Evolutionary conservation across 2,113 vertebrate species (phyloP).

Genomic region (Corvus cornix): DNA sequence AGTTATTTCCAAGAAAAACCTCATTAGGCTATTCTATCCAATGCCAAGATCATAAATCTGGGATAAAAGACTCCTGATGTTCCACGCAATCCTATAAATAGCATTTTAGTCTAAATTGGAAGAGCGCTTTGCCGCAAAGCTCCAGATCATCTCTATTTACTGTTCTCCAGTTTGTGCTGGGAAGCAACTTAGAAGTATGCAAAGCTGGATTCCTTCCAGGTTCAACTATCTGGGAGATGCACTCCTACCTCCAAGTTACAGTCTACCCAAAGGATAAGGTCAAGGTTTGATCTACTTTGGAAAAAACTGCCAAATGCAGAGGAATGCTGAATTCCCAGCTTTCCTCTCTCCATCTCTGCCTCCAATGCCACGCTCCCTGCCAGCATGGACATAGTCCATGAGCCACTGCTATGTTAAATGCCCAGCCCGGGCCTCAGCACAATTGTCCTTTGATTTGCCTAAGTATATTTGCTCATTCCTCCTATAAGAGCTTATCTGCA

Average conservation of each 20-base stretch:
- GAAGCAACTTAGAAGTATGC: not conserved
- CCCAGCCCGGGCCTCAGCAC: fast-evolving
- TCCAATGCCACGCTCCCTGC: not conserved
- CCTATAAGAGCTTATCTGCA: not conserved
- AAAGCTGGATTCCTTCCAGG: not conserved
- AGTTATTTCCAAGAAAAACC: not conserved
- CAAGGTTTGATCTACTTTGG: not conserved
- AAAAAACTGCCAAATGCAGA: not conserved
- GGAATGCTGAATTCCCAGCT: not conserved
- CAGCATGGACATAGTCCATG: not conserved
- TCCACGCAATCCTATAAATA: not conserved
- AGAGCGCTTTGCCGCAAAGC: not conserved
- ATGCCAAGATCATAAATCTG: not conserved
- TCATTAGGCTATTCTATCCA: not conserved
- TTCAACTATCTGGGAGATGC: not conserved
- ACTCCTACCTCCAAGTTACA: not conserved
- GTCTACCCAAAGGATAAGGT: not conserved
- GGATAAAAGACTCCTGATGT: not conserved
- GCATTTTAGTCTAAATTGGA: not conserved
- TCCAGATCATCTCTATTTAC: not conserved
- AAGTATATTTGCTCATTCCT: slow-evolving; percentile 28
- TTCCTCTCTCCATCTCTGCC: not conserved
- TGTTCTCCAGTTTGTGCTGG: not conserved
- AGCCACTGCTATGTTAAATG: not conserved
- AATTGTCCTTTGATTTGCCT: not conserved